A percentile compares a stretch with the other conserved stretches of the same genome.
These are phyloP conservation scores for Anas acuta DNA, from an alignment of 2,797 vertebrate genomes.

Conservation along the genomic window DNA sequence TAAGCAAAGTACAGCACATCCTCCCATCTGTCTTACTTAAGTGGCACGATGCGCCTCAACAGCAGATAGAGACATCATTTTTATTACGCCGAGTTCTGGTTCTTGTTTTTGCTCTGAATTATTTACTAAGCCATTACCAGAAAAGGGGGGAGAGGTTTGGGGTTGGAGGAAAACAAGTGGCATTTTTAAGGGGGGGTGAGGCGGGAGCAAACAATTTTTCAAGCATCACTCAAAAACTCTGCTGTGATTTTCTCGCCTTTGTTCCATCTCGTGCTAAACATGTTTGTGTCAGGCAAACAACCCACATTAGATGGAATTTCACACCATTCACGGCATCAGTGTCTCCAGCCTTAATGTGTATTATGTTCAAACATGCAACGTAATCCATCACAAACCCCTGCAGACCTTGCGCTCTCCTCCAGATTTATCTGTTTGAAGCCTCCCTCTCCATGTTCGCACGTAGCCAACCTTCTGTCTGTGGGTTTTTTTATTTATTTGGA, in stretches of 20 bases:
- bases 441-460: not conserved
- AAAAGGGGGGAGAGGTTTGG: not conserved
- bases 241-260: conserved; percentile 64
- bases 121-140: conserved; percentile 67
- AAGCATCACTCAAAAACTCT: not conserved
- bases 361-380: conserved; percentile 66
- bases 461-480: conserved; percentile 47
- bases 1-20: conserved; percentile 50
- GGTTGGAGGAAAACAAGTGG: not conserved
- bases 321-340: conserved; percentile 62
- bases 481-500: conserved; percentile 39
- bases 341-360: conserved; percentile 68
- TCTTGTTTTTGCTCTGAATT: conserved; percentile 73
- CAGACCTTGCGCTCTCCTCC: conserved; percentile 45
- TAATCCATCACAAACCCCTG: conserved; percentile 61
- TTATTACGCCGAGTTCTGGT: conserved; percentile 64
- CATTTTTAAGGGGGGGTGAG: not conserved
- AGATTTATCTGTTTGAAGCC: not conserved
- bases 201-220: not conserved
- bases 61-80: conserved; percentile 81
- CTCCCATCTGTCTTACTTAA: conserved; percentile 85
- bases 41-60: conserved; percentile 57
- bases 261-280: conserved; percentile 69
- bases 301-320: conserved; percentile 69
- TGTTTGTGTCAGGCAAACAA: conserved; percentile 74